These are phyloP conservation scores for Pomphorhynchus laevis DNA, from an alignment of 1,140 invertebrate genomes.

Conservation along the genomic window DNA sequence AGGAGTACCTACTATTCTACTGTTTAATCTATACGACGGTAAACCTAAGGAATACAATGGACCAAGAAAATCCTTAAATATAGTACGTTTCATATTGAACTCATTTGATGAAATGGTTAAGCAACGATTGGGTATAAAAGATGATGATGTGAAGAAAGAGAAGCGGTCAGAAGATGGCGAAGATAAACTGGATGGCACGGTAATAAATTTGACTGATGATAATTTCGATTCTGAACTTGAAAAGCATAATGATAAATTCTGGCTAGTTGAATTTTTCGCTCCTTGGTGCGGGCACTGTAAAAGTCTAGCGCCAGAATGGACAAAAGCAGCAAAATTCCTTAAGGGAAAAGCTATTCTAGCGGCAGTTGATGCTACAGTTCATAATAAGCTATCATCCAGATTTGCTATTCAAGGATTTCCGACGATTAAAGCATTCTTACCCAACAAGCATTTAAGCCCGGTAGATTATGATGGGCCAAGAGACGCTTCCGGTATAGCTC, in stretches of 20 bases:
- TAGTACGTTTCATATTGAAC: slow-evolving; percentile 43
- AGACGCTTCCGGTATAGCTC: slow-evolving; percentile 48
- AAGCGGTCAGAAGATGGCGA: slow-evolving; percentile 9
- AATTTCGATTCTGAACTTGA: slow-evolving; percentile 35
- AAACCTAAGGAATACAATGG: slow-evolving; percentile 50
- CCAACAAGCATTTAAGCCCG: slow-evolving; percentile 37
- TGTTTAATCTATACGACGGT: slow-evolving; percentile 60
- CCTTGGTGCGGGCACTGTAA: slow-evolving; percentile 48
- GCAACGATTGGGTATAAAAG: slow-evolving; percentile 22
- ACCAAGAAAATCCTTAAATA: slow-evolving; percentile 38
- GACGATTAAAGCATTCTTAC: slow-evolving; percentile 62
- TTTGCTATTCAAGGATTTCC: slow-evolving; percentile 52
- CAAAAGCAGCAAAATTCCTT: slow-evolving; percentile 51
- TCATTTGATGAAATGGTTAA: slow-evolving; percentile 33
- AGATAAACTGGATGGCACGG: slow-evolving; percentile 17
- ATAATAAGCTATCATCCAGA: slow-evolving; percentile 32
- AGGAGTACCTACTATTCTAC: slow-evolving; percentile 58
- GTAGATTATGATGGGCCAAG: slow-evolving; percentile 42
- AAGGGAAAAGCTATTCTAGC: slow-evolving; percentile 77
- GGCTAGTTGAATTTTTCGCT: slow-evolving; percentile 82
- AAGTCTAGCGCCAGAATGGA: slow-evolving; percentile 68
- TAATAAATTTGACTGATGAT: slow-evolving; percentile 56
- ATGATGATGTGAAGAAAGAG: background rate
- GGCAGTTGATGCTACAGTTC: slow-evolving; percentile 65
- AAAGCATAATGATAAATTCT: slow-evolving; percentile 54